phyloP scores from a whole-genome alignment of 92 coral and sea anemone species.

The Palythoa grandis region DNA sequence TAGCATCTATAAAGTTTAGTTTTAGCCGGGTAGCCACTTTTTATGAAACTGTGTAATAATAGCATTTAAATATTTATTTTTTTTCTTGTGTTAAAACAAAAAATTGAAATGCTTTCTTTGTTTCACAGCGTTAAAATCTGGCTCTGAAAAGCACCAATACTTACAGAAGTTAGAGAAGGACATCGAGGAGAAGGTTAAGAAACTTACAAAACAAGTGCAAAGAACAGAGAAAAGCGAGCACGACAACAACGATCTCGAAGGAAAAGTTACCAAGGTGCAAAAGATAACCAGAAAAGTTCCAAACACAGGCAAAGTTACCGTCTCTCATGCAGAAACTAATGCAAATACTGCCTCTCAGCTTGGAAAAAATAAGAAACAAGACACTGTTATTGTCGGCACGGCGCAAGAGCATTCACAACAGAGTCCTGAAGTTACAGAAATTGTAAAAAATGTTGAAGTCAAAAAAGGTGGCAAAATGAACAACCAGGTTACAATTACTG shows the following conservation, averaged over 20 bases:
- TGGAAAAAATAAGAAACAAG: background rate
- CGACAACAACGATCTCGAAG: background rate
- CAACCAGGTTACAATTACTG: conserved; percentile 24
- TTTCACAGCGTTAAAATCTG: conserved; percentile 45
- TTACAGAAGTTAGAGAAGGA: conserved; percentile 72
- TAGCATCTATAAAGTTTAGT: too few relatives aligned
- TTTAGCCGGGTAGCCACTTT: too few relatives aligned
- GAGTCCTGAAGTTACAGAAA: conserved; percentile 13
- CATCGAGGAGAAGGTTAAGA: conserved; percentile 72
- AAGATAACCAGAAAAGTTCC: background rate
- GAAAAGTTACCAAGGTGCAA: background rate
- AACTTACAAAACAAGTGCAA: conserved; percentile 42
- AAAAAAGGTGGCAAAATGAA: conserved; percentile 13
- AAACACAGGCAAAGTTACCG: background rate
- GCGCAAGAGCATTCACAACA: background rate
- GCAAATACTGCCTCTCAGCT: background rate
- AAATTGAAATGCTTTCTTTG: background rate
- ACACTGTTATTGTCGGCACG: background rate
- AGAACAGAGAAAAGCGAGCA: background rate
- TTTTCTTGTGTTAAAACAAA: background rate
- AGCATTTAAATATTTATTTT: too few relatives aligned
- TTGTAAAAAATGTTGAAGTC: conserved; percentile 26
- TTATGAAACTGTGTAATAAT: too few relatives aligned
- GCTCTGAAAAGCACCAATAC: conserved; percentile 25
- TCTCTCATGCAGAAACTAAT: conserved; percentile 47